Base-by-base conservation (phyloP, 2,797 vertebrate species). In the Scolopax bukidnonensis region DNA sequence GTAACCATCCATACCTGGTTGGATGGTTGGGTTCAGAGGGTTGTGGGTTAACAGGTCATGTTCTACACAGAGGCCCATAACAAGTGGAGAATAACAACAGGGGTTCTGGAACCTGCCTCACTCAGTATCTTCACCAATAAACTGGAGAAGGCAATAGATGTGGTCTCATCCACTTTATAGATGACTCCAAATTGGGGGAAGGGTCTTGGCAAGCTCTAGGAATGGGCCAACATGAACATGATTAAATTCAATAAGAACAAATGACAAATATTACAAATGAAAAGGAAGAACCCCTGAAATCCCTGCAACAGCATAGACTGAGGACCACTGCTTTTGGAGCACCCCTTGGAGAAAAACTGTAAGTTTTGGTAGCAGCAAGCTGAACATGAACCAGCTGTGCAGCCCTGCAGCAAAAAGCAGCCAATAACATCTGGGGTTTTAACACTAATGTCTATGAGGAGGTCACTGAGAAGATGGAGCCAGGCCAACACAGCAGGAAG, bases 111-210 rank as follows among this genome's bases (percentile, higher is more conserved):
- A 53, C 6, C 43, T 76, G 53, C 36, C 43, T 71, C 7, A 1
- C n/a, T 47, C 56, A 21, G 38, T 0, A 0, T 15, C 30, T 24
- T 63, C 36, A 28, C 41, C 30, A 36, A 2, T 6, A 9, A 59
- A 11, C 41, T 10, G 16, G 18, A 61, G 19, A 16, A 95, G 27
- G 28, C 60, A 30, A 41, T 0, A 38, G 32, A 53, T 1, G 0
- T 48, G 24, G 33, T 20, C 41, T 43, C 60, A 54, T 6, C 8
- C 16, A 2, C 64, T 36, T 30, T 10, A 16, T 18, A 43, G 16
- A 32, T 8, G 17, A 45, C 16, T 16, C 24, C 36, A 51, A 14
- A 51, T 0, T 1, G 4, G 19, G 25, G 4, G 20, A 33, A 25
- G 47, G 69, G 4, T 10, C 76, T 53, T 4, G 13, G 33, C 25